phyloP scores from a whole-genome alignment of 2,888 invertebrate species.

The Pasiphila rectangulata region DNA sequence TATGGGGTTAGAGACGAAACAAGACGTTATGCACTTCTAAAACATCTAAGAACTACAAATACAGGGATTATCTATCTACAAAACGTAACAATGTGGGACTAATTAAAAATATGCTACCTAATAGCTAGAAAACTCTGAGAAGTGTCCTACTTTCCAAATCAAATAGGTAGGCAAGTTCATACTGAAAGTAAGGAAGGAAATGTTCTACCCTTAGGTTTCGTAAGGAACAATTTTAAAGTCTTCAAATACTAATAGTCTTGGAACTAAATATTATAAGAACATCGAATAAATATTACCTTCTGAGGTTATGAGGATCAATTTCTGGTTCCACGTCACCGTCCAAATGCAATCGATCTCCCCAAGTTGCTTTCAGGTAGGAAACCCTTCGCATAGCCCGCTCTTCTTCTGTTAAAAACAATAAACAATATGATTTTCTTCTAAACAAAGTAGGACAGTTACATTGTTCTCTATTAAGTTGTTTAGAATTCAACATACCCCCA shows the following conservation, averaged over 20 bases:
- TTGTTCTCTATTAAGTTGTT: too few species aligned
- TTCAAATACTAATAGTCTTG: too few species aligned
- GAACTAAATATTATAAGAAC: background rate
- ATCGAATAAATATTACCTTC: constrained; percentile 78
- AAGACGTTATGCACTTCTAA: constrained; percentile 42
- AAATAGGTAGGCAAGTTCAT: too few species aligned
- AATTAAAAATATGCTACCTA: constrained; percentile 15
- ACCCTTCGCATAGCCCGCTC: constrained; percentile 93
- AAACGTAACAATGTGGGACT: constrained; percentile 36
- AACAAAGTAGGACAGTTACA: background rate
- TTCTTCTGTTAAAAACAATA: constrained; percentile 84
- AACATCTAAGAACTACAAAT: constrained; percentile 34
- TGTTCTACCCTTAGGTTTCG: background rate
- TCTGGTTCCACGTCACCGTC: constrained; percentile 85
- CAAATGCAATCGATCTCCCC: constrained; percentile 87
- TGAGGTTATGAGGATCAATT: constrained; percentile 81
- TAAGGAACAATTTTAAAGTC: too few species aligned
- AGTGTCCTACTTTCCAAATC: too few species aligned
- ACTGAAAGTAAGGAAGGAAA: background rate
- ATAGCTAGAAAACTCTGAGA: too few species aligned
- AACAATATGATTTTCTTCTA: constrained; percentile 20
- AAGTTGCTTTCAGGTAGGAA: constrained; percentile 97
- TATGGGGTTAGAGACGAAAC: constrained; percentile 40
- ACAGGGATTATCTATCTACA: constrained; percentile 39
- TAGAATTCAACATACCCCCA: constrained; percentile 59